phyloP scores from a whole-genome alignment of 2,113 vertebrate species.

The Lasiurus borealis region DNA sequence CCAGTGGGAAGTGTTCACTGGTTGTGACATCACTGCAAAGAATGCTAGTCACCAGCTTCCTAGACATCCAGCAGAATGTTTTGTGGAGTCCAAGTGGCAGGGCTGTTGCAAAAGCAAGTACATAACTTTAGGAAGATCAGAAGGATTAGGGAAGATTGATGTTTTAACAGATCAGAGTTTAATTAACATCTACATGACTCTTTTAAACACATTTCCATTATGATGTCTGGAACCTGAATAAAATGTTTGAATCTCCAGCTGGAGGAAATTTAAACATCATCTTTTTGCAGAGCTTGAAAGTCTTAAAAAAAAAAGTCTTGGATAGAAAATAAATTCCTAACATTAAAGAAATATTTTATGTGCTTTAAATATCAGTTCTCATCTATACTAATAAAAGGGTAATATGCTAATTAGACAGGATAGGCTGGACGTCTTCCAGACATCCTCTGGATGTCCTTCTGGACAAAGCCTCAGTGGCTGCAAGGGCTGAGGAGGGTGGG shows the following conservation, averaged over 20 bases:
- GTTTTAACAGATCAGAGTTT: neutral
- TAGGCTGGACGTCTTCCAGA: too few species aligned
- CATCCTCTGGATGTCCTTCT: too few species aligned
- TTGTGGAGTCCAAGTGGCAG: too few species aligned
- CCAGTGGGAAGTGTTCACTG: rapidly evolving
- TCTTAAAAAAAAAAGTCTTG: neutral
- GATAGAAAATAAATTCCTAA: neutral
- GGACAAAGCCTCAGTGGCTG: too few species aligned
- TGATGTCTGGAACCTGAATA: neutral
- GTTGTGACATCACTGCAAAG: neutral
- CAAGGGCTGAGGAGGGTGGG: too few species aligned
- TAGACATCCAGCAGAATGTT: neutral
- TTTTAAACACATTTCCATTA: neutral
- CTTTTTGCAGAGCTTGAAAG: neutral
- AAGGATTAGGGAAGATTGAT: neutral
- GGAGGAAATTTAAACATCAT: neutral
- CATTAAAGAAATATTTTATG: neutral
- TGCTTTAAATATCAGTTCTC: slow-evolving; percentile 42
- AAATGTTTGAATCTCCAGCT: neutral
- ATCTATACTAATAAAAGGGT: too few species aligned
- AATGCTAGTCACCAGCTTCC: rapidly evolving
- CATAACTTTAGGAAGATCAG: neutral
- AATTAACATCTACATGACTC: neutral
- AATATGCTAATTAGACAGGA: too few species aligned
- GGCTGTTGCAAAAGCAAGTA: neutral